Percentiles rank a stretch among this genome's conserved stretches.
Conservation (phyloP, 2,888 invertebrate genomes). For the Leptopilina syphax region DNA sequence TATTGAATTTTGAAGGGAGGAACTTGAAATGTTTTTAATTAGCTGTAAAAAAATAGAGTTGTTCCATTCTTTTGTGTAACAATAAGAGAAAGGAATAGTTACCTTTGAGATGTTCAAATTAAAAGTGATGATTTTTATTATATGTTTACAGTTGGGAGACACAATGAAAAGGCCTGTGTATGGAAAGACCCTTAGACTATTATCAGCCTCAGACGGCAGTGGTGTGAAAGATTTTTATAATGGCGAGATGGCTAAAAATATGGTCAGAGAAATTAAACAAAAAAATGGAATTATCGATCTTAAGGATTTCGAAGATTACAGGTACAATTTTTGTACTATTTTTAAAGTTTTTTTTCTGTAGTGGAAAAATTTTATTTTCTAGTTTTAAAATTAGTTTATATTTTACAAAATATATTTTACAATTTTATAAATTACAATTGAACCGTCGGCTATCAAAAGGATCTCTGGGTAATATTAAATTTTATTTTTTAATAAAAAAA, state of each 20-base stretch:
- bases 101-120: neutral
- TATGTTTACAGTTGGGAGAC: constrained; percentile 78
- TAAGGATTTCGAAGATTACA: constrained; percentile 86
- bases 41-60: no score
- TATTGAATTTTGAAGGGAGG: no score
- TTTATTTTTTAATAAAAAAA: no score
- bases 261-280: constrained; percentile 84
- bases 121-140: neutral
- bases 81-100: neutral
- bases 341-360: no score
- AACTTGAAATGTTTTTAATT: no score
- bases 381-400: no score
- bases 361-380: no score
- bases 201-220: constrained; percentile 79
- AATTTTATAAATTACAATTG: no score
- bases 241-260: constrained; percentile 82
- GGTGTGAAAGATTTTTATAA: constrained; percentile 83
- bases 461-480: no score
- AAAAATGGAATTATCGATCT: constrained; percentile 87
- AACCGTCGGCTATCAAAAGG: no score
- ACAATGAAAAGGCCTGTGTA: constrained; percentile 82
- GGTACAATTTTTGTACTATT: constrained; percentile 75
- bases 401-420: no score
- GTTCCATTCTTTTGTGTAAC: neutral
- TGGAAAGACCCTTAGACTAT: constrained; percentile 83